Evolutionary conservation across 1,140 invertebrate species (phyloP), one percentile per base, ranked within the genome.

Genomic region (Mylabris phalerata): DNA sequence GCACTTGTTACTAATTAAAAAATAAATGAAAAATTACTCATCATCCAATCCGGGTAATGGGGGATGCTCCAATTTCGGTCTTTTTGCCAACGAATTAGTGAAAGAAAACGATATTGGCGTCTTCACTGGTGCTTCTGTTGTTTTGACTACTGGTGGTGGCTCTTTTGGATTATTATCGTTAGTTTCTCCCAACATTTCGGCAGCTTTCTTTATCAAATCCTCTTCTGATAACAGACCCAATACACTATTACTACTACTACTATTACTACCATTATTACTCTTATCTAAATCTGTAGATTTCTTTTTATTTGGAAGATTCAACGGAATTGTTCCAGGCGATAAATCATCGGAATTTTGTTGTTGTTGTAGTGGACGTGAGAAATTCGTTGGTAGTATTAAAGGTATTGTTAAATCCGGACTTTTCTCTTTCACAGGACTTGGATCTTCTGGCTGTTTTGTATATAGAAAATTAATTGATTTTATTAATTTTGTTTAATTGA

Each of bases 141-240:
- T 43, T 50, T 57, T 57, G 3, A 38, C 39, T 39, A 1, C 13
- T 26, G 40, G 54, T 44, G 19, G 19, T 19, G 19, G 19, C 19
- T 59, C 60, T 39, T 26, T 32, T 13, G 27, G 9, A 3, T 55
- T 51, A 25, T 63, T 56, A 11, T 50, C 57, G 10, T 66, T 69
- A 0, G 70, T 71, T 32, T 78, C 75, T 0, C 75, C 77, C n/a
- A 81, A 62, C 66, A 81, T 78, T 65, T 82, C 79, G 32, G 77
- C 77, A 0, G 80, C 80, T 66, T 82, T 82, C 55, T 75, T 75
- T 25, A 81, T 80, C 24, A 81, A 59, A 63, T 81, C 80, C 45
- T 78, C 70, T 61, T 81, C 80, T 40, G 77, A 79, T 41, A 81
- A 69, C 0, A 73, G 73, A 59, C 79, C 77, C 1, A 82, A 61